Evolutionary conservation across 1,140 invertebrate species (phyloP).

Genomic region (Fopius arisanus): DNA sequence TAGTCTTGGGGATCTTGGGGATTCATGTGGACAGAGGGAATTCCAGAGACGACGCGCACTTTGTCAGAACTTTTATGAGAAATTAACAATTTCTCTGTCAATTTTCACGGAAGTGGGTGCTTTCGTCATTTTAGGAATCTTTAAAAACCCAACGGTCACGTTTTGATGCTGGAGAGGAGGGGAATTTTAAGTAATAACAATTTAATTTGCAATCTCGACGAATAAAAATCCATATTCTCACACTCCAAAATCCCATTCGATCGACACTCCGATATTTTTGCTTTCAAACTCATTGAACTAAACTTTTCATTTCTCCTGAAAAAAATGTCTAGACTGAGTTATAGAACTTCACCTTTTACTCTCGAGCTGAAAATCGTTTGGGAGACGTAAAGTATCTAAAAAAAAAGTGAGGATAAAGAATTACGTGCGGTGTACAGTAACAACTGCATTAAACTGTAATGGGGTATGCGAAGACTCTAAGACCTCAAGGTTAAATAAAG

Average conservation of each 20-base stretch:
- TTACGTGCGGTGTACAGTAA: background rate
- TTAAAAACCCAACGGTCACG: too few relatives aligned
- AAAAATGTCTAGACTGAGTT: background rate
- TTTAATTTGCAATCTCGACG: background rate
- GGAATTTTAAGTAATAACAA: too few relatives aligned
- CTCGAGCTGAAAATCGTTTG: background rate
- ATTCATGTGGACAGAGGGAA: too few relatives aligned
- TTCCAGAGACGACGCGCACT: background rate
- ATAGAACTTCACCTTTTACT: background rate
- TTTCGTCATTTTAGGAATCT: too few relatives aligned
- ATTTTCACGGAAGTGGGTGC: background rate
- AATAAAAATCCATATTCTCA: background rate
- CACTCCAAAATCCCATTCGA: too few relatives aligned
- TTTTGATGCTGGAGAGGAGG: too few relatives aligned
- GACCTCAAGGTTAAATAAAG: background rate
- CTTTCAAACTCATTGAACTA: background rate
- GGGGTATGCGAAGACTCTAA: background rate
- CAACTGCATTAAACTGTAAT: background rate
- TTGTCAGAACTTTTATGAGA: background rate
- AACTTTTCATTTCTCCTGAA: background rate
- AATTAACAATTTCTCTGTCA: background rate
- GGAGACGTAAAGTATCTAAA: background rate
- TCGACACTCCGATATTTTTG: too few relatives aligned
- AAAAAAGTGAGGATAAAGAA: background rate
- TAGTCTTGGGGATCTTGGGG: too few relatives aligned